Evolutionary conservation across 1,140 invertebrate genomes (phyloP).

Genomic region (Heliconius nattereri): DNA sequence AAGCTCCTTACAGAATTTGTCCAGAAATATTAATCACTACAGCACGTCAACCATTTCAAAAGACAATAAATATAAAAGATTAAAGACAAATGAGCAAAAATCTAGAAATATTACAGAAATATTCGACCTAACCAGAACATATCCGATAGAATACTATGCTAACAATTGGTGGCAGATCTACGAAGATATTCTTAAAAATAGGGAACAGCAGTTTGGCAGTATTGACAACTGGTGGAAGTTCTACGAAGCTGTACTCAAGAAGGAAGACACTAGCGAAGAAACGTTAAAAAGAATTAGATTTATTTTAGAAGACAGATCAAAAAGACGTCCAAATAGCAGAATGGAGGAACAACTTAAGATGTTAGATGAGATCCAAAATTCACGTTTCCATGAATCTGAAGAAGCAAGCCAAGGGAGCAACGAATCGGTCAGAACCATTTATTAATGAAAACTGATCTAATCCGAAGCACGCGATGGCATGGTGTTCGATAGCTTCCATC

Average conservation of each 20-base stretch:
- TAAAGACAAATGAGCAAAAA: conserved; percentile 46
- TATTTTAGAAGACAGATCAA: conserved; percentile 54
- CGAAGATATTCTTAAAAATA: conserved; percentile 72
- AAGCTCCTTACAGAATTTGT: conserved; percentile 48
- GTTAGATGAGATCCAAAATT: conserved; percentile 64
- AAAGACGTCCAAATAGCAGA: conserved; percentile 59
- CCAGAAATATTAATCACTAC: conserved; percentile 51
- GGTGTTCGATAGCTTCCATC: conserved; percentile 44
- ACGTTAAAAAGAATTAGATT: conserved; percentile 52
- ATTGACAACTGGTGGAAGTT: conserved; percentile 80
- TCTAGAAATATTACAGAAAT: conserved; percentile 63
- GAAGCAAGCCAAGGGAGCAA: conserved; percentile 52
- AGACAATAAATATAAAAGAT: conserved; percentile 45
- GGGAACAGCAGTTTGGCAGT: conserved; percentile 75
- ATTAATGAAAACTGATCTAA: conserved; percentile 49
- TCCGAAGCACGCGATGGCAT: conserved; percentile 55
- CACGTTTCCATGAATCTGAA: conserved; percentile 64
- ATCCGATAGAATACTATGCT: conserved; percentile 76
- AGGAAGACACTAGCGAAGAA: conserved; percentile 53
- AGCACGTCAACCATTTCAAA: conserved; percentile 45
- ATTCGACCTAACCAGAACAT: conserved; percentile 67
- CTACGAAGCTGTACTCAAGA: conserved; percentile 73
- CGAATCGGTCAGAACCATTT: conserved; percentile 72
- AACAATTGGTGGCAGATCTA: conserved; percentile 81
- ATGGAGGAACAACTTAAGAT: conserved; percentile 70